Base-by-base conservation (phyloP, 2,888 invertebrate genomes). In the Drosophila recens region DNA sequence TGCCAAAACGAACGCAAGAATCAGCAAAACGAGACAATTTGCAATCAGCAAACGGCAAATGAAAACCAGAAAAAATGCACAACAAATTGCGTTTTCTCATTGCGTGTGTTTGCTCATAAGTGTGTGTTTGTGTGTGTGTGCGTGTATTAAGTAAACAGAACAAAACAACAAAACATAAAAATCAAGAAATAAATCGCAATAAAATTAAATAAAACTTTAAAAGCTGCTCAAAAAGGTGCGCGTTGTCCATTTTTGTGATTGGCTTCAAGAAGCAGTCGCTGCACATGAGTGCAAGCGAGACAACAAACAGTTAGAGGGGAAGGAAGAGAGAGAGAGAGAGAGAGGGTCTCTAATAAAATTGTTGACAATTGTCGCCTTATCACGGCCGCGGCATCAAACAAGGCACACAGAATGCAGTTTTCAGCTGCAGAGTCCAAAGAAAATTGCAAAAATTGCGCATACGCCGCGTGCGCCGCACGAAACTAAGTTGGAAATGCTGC, bases 281-380 rank as follows among this genome's bases (percentile, higher is more conserved):
- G 11, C 9, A 15, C 2, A 5, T 4, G 10, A 27, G 54, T 33
- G 33, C 49, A 20, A 17, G 36, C 33, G 49, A 46, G 40, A 40
- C 13, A 30, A 17, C 20, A 33, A 5, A 13, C n/a, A 43, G 3
- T 9, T 1, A 34, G 20, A 8, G 30, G 38, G 58, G 20, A 48
- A 45, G 23, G 6, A 48, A 45, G 23, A 6, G 58, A 8, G 27
- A 8, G 15, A 33, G 23, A 33, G 40, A n/a, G 62, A 27, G 45
- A 53, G 58, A 53, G 40, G 40, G 61, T 48, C 58, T 80, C 71
- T 85, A 85, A 89, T 89, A 87, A 85, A 85, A 89, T 89, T 89
- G 84, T 84, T 89, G 84, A 84, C 84, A 84, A 84, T 89, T 89
- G 85, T 87, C 85, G 84, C 88, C 85, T 84, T 84, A 84, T 89